Evolutionary conservation across 2,797 vertebrate species (phyloP), one percentile per base, ranked within the genome.

Genomic region (Zonotrichia albicollis): DNA sequence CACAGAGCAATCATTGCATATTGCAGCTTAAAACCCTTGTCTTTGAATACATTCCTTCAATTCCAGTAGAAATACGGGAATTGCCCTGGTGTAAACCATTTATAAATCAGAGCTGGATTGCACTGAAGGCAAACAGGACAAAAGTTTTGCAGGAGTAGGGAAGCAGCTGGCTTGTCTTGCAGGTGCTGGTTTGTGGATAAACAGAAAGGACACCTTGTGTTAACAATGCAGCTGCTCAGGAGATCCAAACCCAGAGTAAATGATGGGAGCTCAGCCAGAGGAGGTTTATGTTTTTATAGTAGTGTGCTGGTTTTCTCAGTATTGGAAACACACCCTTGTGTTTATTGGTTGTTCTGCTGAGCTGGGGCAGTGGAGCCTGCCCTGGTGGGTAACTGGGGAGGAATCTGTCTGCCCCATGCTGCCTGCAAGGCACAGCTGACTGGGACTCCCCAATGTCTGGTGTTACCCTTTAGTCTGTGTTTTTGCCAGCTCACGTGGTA

Each of bases 171-270:
- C 19, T 83, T 85, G 40, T 43, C 48, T 79, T 92, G 34, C 74
- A 70, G 67, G 60, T 78, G 64, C 68, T n/a, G 32, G 61, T 81
- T 71, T 77, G 45, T 83, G 61, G 50, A 27, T 57, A 67, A 74
- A 30, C 21, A 55, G 64, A 76, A 79, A 17, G 42, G 61, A 93
- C 58, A 80, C 60, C 48, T 84, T 65, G 36, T 87, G 62, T 95
- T 90, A 75, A 61, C 46, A 72, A 3, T 26, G 67, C 58, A 67
- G 32, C 75, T 58, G 76, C 8, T 26, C 2, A 12, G 50, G 72
- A 75, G 65, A 51, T 75, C 50, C 50, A 71, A 82, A 89, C 36
- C 1, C 25, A 40, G 64, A 76, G 43, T 57, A 67, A 70, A 42
- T 17, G 10, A 45, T 80, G 82, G 45, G 68, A 93, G 27, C 38